Evolutionary conservation across 2,113 vertebrate genomes (phyloP), one percentile per base, ranked within the genome.

Genomic region (Perca fluviatilis): DNA sequence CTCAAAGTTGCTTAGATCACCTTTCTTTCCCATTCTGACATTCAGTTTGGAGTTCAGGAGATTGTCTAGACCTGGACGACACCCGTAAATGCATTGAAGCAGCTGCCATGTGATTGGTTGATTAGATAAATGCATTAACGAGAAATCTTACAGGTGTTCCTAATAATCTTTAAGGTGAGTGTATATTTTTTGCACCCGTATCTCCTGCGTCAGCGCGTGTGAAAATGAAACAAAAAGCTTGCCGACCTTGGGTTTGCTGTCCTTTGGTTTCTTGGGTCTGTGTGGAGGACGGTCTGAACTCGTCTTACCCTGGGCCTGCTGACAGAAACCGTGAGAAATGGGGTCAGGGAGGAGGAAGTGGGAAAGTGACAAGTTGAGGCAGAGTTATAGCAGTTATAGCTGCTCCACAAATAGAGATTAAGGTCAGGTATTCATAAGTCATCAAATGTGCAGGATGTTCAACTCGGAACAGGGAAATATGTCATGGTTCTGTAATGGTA

Each of bases 241-340:
- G 53, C 91, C 84, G 81, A 94, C 93, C 95, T 99, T 99, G 65
- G 98, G 97, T 93, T 99, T 99, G 91, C 90, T 96, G 90, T 99
- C 98, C 95, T 99, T 99, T 93, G 96, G 87, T 94, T 99, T 99
- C 94, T 99, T 99, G 77, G 94, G 92, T 87, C 98, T 97, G 82
- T 97, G 97, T 1, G 87, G 53, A 70, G 92, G 87, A 23, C 95
- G 95, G 30, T 96, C 95, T 23, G 89, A 90, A 58, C 90, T 88
- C 51, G 74, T 81, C 90, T 92, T 95, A 19, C 85, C 62, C 80
- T 94, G 94, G 69, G 84, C 85, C 81, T 88, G 89, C 6, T n/a
- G 83, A 60, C 68, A 71, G 57, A 77, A 77, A 80, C 11, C 33
- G 16, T 81, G 80, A 85, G 51, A 89, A 88, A 84, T 2, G 3